These are phyloP conservation scores for Chloroclysta siterata DNA, from an alignment of 2,888 invertebrate species.

Conservation along the genomic window DNA sequence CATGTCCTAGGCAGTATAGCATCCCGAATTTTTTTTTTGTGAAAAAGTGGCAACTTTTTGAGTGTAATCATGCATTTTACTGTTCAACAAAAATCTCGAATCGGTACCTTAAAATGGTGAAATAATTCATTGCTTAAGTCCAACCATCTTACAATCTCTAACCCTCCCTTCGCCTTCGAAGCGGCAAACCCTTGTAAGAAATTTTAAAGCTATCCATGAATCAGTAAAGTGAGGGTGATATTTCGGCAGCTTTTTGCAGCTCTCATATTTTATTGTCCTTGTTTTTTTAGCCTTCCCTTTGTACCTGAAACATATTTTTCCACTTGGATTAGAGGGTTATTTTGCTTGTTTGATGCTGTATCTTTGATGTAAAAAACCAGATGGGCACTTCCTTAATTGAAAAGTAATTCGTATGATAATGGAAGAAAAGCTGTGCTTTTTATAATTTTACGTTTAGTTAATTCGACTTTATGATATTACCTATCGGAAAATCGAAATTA, in stretches of 20 bases:
- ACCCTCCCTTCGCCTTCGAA: neutral
- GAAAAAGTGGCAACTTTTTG: no score
- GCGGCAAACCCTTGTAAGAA: slow-evolving; percentile 4
- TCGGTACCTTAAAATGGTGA: neutral
- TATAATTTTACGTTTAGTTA: no score
- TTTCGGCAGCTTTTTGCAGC: slow-evolving; percentile 25
- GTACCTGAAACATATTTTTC: slow-evolving; percentile 24
- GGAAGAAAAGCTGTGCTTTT: no score
- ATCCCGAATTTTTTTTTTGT: no score
- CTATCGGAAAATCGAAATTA: no score
- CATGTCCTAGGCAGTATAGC: no score
- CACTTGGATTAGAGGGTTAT: slow-evolving; percentile 20
- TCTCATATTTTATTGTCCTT: slow-evolving; percentile 26
- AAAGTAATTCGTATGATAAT: neutral
- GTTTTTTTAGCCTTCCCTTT: slow-evolving; percentile 2
- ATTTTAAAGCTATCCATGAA: slow-evolving; percentile 25
- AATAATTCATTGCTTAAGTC: neutral
- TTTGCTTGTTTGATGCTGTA: slow-evolving; percentile 7
- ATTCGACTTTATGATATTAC: no score
- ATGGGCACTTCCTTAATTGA: slow-evolving; percentile 1
- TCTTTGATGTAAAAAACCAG: neutral
- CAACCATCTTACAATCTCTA: neutral
- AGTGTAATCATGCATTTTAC: no score
- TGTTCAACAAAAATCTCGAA: no score
- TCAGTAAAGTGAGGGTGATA: slow-evolving; percentile 25